Conservation (phyloP, 2,797 vertebrate genomes). For the Trachops cirrhosus region DNA sequence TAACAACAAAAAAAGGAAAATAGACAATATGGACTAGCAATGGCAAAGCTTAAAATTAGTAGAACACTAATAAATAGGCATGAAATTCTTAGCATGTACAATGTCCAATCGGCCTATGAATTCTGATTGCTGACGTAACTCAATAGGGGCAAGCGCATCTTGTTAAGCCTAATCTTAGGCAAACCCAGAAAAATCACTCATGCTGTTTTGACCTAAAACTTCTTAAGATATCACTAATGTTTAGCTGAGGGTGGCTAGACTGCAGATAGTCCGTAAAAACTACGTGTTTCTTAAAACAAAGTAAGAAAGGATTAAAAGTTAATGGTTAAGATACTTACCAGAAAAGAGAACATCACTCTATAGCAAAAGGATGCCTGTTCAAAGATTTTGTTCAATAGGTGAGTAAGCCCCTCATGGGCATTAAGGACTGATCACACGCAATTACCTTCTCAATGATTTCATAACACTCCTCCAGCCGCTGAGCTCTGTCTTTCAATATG, state of each 20-base stretch:
- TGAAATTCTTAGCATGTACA: not conserved
- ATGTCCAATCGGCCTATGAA: not conserved
- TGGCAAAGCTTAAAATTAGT: not conserved
- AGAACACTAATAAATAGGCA: not conserved
- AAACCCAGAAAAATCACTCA: not conserved
- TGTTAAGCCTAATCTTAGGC: not conserved
- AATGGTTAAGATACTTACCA: not conserved
- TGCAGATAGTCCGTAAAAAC: not conserved
- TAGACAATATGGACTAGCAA: not conserved
- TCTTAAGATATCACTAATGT: not conserved
- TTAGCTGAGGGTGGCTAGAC: not conserved
- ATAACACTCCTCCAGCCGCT: constrained; percentile 95
- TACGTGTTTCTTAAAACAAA: not conserved
- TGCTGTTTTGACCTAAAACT: not conserved
- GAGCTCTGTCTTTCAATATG: constrained; percentile 91
- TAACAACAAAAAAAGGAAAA: not conserved
- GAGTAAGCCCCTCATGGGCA: not conserved
- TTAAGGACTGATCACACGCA: rapidly evolving
- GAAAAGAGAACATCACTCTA: not conserved
- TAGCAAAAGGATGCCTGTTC: not conserved
- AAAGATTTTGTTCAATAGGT: not conserved
- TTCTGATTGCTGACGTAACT: not conserved
- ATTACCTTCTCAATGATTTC: constrained; percentile 96
- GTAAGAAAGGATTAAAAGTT: not conserved
- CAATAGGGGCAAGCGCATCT: not conserved